Conservation (phyloP, 2,797 vertebrate genomes). For the Coracias cyanogaster region DNA sequence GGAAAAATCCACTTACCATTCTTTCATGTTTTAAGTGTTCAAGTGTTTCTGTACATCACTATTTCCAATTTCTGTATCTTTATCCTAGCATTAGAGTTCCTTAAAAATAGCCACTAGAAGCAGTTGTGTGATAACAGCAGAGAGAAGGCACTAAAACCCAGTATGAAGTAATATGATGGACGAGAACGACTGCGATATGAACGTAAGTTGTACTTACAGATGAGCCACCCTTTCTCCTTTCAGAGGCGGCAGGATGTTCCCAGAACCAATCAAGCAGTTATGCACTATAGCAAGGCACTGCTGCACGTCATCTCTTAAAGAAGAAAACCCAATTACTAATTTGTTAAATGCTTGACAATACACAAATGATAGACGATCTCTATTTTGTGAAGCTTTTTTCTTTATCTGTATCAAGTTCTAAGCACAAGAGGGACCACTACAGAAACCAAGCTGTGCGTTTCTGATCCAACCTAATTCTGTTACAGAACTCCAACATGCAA, state of each 20-base stretch:
- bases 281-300: constrained; percentile 94
- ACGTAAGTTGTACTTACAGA: constrained; percentile 83
- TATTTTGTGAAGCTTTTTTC: background rate
- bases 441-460: background rate
- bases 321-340: background rate
- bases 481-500: background rate
- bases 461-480: background rate
- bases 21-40: background rate
- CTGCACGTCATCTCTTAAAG: constrained; percentile 92
- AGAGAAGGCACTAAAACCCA: background rate
- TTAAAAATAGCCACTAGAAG: background rate
- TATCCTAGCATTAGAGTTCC: background rate
- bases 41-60: background rate
- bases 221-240: constrained; percentile 90
- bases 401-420: background rate
- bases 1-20: background rate
- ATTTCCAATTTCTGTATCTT: background rate
- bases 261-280: constrained; percentile 95
- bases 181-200: background rate
- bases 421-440: background rate
- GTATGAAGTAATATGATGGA: background rate
- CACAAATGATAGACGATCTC: background rate
- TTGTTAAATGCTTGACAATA: background rate
- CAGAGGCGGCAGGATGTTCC: constrained; percentile 90
- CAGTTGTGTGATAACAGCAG: background rate